Evolutionary conservation across 2,113 vertebrate species (phyloP).

Genomic region (Okapia johnstoni): DNA sequence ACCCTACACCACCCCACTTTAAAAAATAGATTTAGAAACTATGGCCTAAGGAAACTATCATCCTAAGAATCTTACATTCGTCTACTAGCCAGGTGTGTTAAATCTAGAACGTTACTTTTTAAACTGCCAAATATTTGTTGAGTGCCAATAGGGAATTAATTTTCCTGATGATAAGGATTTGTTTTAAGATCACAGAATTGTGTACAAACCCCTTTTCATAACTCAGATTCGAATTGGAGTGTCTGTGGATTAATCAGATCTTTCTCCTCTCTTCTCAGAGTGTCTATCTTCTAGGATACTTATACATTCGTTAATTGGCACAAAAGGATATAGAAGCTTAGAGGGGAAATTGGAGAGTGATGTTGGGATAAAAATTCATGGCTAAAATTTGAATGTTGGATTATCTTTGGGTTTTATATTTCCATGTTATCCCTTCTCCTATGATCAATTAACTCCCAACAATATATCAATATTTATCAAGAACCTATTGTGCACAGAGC

Average conservation of each 20-base stretch:
- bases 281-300: not conserved
- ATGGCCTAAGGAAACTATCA: not conserved
- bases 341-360: not conserved
- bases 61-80: not conserved
- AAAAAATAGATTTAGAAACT: not conserved
- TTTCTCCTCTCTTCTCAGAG: not conserved
- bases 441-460: not conserved
- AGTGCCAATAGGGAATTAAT: not conserved
- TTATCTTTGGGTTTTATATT: constrained; percentile 14
- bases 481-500: not conserved
- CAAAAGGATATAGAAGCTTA: constrained; percentile 2
- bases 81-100: not conserved
- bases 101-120: not conserved
- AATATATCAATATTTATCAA: not conserved
- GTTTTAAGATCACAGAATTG: not conserved
- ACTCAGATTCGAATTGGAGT: not conserved
- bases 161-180: not conserved
- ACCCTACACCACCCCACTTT: not conserved
- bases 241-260: not conserved
- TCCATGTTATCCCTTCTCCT: not conserved
- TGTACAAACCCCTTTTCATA: not conserved
- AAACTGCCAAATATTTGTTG: not conserved
- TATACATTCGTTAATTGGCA: not conserved
- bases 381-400: not conserved
- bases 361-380: not conserved